Conservation (phyloP, 2,888 invertebrate species). For the Temnothorax unifasciatus region DNA sequence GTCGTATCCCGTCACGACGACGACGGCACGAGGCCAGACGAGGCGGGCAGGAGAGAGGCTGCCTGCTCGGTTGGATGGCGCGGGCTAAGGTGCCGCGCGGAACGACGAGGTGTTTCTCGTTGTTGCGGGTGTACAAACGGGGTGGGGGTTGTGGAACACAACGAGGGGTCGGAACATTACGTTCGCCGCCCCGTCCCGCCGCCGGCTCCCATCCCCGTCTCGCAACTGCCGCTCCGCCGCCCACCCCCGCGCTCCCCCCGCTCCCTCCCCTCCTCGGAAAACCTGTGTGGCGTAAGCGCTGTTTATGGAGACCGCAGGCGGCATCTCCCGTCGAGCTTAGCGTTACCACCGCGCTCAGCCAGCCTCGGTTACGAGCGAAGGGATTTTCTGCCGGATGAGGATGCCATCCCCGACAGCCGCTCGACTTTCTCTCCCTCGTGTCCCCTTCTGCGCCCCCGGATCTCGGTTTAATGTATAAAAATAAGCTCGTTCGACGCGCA, state of each 20-base stretch:
- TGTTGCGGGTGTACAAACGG: slow-evolving; percentile 64
- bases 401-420: slow-evolving; percentile 74
- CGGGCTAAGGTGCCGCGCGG: slow-evolving; percentile 69
- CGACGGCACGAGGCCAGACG: slow-evolving; percentile 59
- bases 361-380: slow-evolving; percentile 81
- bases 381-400: slow-evolving; percentile 83
- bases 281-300: slow-evolving; percentile 79
- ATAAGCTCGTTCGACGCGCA: slow-evolving; percentile 75
- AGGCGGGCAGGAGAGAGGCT: neutral
- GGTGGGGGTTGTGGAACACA: slow-evolving; percentile 65
- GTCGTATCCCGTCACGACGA: slow-evolving; percentile 67
- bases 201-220: neutral
- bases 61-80: slow-evolving; percentile 31
- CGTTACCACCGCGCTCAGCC: slow-evolving; percentile 80
- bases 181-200: slow-evolving; percentile 38
- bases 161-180: slow-evolving; percentile 74
- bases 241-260: neutral
- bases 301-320: slow-evolving; percentile 85
- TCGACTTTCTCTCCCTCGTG: slow-evolving; percentile 61
- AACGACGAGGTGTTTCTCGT: slow-evolving; percentile 73
- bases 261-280: neutral
- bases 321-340: slow-evolving; percentile 84
- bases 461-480: slow-evolving; percentile 77
- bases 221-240: neutral
- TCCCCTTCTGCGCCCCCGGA: slow-evolving; percentile 55